Base-by-base conservation (phyloP, 2,888 invertebrate genomes). In the Sinopyrophorus schimmeli region DNA sequence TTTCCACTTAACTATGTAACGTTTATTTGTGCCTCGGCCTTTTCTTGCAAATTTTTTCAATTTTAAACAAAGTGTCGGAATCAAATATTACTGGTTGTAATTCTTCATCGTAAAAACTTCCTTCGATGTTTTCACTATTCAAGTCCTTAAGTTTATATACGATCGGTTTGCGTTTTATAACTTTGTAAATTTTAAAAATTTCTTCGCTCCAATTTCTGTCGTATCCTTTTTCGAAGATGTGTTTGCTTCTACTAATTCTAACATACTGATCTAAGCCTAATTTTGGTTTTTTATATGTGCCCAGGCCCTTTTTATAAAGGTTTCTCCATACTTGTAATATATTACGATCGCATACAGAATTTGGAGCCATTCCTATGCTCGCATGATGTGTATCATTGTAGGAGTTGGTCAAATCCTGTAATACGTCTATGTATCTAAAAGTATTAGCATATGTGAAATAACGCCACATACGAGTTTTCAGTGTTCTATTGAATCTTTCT, bases 141-240 rank as follows among this genome's bases (percentile, higher is more conserved):
- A 56, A 46, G 50, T 64, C 63, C 9, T 35, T 3, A 7, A 64
- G 18, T 16, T 47, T 47, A 46, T 68, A 67, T 1, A 63, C 60
- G 2, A 52, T 47, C 1, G 57, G 60, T n/a, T 35, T 21, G 35
- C 59, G 41, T 0, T 35, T 28, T 1, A 58, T 23, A 17, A 58
- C 51, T 4, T 54, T 41, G 3, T 10, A 12, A 15, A 65, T 58
- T 18, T 50, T 50, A 42, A 63, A 62, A 6, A 63, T 48, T 50
- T 65, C 63, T 26, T 56, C 58, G 12, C 40, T 57, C 58, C 55
- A 63, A 18, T 61, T 58, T 1, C 26, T 35, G 16, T 41, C 44
- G 32, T 59, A 60, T 4, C 56, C 59, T 40, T 55, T 63, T 23
- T 48, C 54, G 46, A 63, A 62, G 1, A 37, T 11, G n/a, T 51